phyloP scores from a whole-genome alignment of 2,888 invertebrate genomes.

The Oscheius sp. region DNA sequence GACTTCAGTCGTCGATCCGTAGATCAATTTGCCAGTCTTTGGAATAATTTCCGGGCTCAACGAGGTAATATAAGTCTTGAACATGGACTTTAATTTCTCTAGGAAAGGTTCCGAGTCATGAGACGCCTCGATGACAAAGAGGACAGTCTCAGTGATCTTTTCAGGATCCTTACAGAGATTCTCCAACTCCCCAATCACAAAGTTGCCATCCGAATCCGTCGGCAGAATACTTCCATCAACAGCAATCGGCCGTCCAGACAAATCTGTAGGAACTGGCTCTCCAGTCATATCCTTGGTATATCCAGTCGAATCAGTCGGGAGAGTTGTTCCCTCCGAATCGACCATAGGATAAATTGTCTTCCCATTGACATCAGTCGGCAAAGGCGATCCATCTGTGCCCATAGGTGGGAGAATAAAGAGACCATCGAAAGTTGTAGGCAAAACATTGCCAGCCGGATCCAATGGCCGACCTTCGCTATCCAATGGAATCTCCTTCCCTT shows the following conservation, averaged over 20 bases:
- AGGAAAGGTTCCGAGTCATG: constrained; percentile 40
- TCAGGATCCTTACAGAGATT: constrained; percentile 9
- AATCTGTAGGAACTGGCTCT: constrained; percentile 46
- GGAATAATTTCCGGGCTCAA: constrained; percentile 31
- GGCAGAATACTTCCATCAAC: constrained; percentile 52
- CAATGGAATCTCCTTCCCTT: constrained; percentile 29
- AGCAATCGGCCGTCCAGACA: constrained; percentile 52
- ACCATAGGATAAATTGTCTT: constrained; percentile 32
- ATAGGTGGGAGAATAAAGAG: constrained; percentile 34
- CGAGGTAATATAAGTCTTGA: constrained; percentile 33
- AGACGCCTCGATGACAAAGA: constrained; percentile 44
- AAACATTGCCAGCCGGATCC: constrained; percentile 30
- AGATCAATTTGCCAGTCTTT: constrained; percentile 59
- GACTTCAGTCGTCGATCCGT: constrained; percentile 61
- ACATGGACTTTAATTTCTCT: constrained; percentile 34
- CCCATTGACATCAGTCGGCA: constrained; percentile 27
- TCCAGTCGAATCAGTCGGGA: constrained; percentile 38
- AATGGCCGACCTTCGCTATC: constrained; percentile 42
- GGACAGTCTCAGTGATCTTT: constrained; percentile 36
- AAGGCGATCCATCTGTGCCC: constrained; percentile 46
- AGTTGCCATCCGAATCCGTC: constrained; percentile 56
- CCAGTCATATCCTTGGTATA: constrained; percentile 47
- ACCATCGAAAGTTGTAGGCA: constrained; percentile 52
- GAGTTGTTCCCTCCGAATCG: constrained; percentile 29
- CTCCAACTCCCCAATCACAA: not conserved